phyloP scores from a whole-genome alignment of 2,888 invertebrate genomes.

The Lasioglossum vierecki region DNA sequence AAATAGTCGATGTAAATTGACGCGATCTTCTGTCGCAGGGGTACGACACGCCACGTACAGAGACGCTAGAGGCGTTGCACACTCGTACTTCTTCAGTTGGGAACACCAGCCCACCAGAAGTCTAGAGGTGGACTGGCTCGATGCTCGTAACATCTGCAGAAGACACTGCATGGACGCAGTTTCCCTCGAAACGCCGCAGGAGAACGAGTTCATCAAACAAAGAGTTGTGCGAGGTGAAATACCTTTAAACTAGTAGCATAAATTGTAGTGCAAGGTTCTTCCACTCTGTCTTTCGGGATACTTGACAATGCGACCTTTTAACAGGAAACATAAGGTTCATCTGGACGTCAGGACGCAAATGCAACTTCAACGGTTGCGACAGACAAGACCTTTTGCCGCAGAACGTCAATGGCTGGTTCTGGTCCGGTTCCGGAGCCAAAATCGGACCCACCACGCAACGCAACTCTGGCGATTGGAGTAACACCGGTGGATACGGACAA shows the following conservation, averaged over 20 bases:
- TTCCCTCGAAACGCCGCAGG: slow-evolving; percentile 94
- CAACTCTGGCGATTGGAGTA: slow-evolving; percentile 95
- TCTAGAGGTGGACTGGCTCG: slow-evolving; percentile 95
- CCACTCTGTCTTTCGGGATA: background rate
- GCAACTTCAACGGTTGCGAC: slow-evolving; percentile 96
- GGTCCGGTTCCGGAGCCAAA: slow-evolving; percentile 96
- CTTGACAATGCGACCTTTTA: background rate
- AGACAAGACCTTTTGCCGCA: slow-evolving; percentile 93
- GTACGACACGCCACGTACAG: slow-evolving; percentile 95
- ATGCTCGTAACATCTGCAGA: slow-evolving; percentile 95
- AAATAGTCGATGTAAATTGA: background rate
- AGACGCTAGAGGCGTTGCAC: slow-evolving; percentile 93
- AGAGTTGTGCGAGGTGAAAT: slow-evolving; percentile 86
- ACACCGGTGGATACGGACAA: slow-evolving; percentile 94
- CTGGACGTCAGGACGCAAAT: slow-evolving; percentile 96
- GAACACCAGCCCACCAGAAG: slow-evolving; percentile 92
- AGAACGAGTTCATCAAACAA: slow-evolving; percentile 95
- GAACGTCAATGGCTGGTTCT: slow-evolving; percentile 95
- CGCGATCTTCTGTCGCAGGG: slow-evolving; percentile 85
- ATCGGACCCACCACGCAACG: slow-evolving; percentile 95
- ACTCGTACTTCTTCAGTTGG: slow-evolving; percentile 98
- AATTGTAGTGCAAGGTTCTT: too few relatives aligned
- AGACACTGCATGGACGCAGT: slow-evolving; percentile 97
- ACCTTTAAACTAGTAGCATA: background rate
- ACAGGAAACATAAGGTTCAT: slow-evolving; percentile 88